Evolutionary conservation across 2,113 vertebrate species (phyloP), one percentile per base, ranked within the genome.

Genomic region (Etheostoma spectabile): DNA sequence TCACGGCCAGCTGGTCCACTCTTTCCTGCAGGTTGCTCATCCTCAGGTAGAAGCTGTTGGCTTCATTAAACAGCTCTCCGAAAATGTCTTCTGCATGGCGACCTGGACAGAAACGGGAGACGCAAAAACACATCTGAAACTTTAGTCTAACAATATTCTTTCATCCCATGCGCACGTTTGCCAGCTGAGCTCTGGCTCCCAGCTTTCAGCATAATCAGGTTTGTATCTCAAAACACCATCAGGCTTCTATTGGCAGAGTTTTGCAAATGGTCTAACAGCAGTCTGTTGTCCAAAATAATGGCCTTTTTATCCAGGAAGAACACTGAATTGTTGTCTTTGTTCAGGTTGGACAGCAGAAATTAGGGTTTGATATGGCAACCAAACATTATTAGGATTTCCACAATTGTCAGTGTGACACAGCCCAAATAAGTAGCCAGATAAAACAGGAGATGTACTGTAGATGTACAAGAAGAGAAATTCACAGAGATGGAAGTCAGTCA

Each of bases 11-110:
- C 84, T 97, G 95, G 91, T 98, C 97, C 83, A 98, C 97, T 42
- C 97, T 93, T 90, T 98, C 97, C 94, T 98, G 97, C 82, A 98
- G 95, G 0, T 96, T 96, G 91, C 96, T 97, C 96, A 98, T 97
- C 84, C 97, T 86, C 95, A 97, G 91, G 94, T 97, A 98, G 95
- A 98, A 98, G 64, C 96, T 96, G 92, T 97, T 98, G 84, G 97
- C 97, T 91, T 98, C 97, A 0, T 97, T 98, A 86, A 98, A 98
- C n/a, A 98, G 95, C 85, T 98, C 97, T 0, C 97, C 97, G 0
- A 98, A 98, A 69, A 98, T 97, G 91, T 98, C 97, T 91, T 98
- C 97, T 0, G 97, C 97, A 2, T 98, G 97, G 52, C 96, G 94
- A 91, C 97, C 97, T 96, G 84, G 88, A 61, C 27, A 69, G 10